Base-by-base conservation (phyloP, 2,113 vertebrate species). In the Gopherus flavomarginatus region DNA sequence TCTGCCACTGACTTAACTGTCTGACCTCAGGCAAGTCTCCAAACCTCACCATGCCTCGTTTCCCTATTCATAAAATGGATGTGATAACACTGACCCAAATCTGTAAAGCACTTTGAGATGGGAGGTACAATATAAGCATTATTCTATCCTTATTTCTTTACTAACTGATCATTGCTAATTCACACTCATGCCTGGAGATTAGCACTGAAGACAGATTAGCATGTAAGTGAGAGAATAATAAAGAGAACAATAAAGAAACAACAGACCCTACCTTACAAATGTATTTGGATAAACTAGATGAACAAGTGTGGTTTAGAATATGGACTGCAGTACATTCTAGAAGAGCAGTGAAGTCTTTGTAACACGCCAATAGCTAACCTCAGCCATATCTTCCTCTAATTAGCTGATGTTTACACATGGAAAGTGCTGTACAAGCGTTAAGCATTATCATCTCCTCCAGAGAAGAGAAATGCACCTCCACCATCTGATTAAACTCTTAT, bases 281-380 rank as follows among this genome's bases (percentile, higher is more conserved):
- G 3, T 78, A 47, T 78, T 29, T 47, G 26, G 75, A 47, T 26
- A 78, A 78, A 14, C 12, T 47, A 44, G n/a, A 24, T 12, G 22
- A 44, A 77, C 38, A 29, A 14, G 42, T 21, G 65, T 38, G 35
- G 42, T 78, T 26, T 29, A 29, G 11, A 78, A 27, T 78, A 8
- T 12, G 75, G 4, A 78, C 42, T 78, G 42, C 4, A 29, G 11
- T 72, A 11, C n/a, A 38, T n/a, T 72, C 10, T 26, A 27, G 10
- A 69, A n/a, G 11, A 35, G 16, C 0, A 87, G 11, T 21, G 5
- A 27, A 0, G 0, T 17, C 65, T 26, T 77, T 8, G 38, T 1
- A 50, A 35, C 85, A 82, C 17, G 22, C 49, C 85, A 57, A 44
- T 38, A 54, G 26, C 27, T 78, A 81, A 57, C 27, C 52, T 5